A percentile compares a stretch with the other conserved stretches of the same genome.
Evolutionary conservation across 2,113 vertebrate species (phyloP).

Genomic region (Ondatra zibethicus): DNA sequence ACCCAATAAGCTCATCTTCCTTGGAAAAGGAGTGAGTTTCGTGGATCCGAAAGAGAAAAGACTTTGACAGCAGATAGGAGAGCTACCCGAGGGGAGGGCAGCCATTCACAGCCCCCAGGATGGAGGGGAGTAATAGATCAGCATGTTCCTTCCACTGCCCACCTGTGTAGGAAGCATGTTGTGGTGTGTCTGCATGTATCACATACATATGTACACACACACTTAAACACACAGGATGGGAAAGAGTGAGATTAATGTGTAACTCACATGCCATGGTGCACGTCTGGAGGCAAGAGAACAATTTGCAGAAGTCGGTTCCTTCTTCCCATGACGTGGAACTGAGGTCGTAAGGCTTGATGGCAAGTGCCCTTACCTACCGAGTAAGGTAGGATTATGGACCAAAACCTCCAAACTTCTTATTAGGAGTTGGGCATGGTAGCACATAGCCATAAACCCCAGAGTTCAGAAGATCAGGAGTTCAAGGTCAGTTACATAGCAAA

Average conservation of each 20-base stretch:
- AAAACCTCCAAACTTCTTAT: background rate
- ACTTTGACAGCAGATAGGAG: background rate
- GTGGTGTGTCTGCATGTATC: background rate
- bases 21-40: background rate
- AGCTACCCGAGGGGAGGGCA: background rate
- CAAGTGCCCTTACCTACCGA: background rate
- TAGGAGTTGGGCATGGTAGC: background rate
- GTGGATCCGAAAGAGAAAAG: background rate
- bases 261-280: background rate
- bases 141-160: background rate
- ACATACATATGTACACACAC: background rate
- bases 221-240: background rate
- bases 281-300: background rate
- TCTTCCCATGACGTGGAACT: background rate
- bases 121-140: rapidly evolving
- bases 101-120: background rate
- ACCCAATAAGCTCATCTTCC: background rate
- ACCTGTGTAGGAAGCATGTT: background rate
- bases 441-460: background rate
- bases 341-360: background rate
- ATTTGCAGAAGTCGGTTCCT: background rate
- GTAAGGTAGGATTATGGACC: background rate
- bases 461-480: background rate
- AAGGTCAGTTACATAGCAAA: background rate
- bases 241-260: background rate